A percentile compares a stretch with the other conserved stretches of the same genome.
These are phyloP conservation scores for Heliconius melpomene DNA, from an alignment of 1,140 invertebrate species.

Conservation along the genomic window DNA sequence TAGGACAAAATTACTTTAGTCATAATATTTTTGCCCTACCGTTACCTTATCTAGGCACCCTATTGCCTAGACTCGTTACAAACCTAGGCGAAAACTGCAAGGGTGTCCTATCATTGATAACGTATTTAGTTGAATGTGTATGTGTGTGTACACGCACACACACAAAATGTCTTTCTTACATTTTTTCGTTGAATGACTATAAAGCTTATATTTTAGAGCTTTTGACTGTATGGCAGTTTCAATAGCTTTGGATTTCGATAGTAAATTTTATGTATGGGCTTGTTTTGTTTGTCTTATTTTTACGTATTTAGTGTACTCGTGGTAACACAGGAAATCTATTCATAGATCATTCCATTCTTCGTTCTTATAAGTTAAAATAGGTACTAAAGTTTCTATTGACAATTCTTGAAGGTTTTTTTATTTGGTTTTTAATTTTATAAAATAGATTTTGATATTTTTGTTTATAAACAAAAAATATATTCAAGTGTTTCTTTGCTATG, in stretches of 20 bases:
- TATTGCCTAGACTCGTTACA: slow-evolving; percentile 66
- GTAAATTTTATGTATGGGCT: neutral
- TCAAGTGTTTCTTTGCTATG: too few relatives aligned
- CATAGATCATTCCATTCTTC: neutral
- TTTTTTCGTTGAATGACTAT: slow-evolving; percentile 18
- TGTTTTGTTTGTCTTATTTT: neutral
- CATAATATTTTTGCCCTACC: slow-evolving; percentile 46
- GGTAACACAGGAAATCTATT: neutral
- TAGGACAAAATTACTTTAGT: neutral
- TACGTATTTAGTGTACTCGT: neutral
- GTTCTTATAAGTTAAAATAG: neutral
- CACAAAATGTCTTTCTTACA: slow-evolving; percentile 6
- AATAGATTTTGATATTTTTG: too few relatives aligned
- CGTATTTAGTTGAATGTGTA: slow-evolving; percentile 45
- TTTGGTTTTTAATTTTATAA: too few relatives aligned
- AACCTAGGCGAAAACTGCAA: slow-evolving; percentile 72
- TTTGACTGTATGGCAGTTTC: neutral
- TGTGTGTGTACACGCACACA: slow-evolving; percentile 29
- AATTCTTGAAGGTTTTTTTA: too few relatives aligned
- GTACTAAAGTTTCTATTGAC: too few relatives aligned
- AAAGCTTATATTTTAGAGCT: slow-evolving; percentile 9
- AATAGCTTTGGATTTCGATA: slow-evolving; percentile 6
- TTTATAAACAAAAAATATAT: too few relatives aligned
- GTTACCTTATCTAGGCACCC: slow-evolving; percentile 74
- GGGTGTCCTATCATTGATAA: slow-evolving; percentile 61